Percentiles rank a stretch among this genome's conserved stretches.
Evolutionary conservation across 2,888 invertebrate species (phyloP).

Genomic region (Erebia palarica): DNA sequence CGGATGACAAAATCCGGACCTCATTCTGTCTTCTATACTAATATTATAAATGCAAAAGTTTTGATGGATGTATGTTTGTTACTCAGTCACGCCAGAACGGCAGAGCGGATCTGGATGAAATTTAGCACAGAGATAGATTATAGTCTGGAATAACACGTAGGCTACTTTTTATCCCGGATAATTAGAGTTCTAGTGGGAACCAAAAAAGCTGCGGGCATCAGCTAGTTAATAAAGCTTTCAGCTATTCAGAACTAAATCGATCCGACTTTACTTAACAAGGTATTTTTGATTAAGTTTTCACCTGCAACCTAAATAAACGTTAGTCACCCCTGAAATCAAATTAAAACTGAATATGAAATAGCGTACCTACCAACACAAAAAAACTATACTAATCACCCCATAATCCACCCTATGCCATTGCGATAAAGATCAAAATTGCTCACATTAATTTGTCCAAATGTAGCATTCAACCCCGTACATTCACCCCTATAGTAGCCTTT

Average conservation of each 20-base stretch:
- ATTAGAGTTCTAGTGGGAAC: too few species aligned
- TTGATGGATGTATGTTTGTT: too few species aligned
- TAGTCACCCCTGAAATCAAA: slow-evolving; percentile 25
- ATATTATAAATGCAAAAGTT: too few species aligned
- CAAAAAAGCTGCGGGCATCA: too few species aligned
- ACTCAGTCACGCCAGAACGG: too few species aligned
- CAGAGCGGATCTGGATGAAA: too few species aligned
- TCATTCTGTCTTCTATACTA: too few species aligned
- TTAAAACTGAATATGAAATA: slow-evolving; percentile 30
- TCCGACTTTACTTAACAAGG: neutral
- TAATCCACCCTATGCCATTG: slow-evolving; percentile 18
- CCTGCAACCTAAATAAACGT: slow-evolving; percentile 15
- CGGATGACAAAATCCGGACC: too few species aligned
- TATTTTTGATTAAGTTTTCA: slow-evolving; percentile 3
- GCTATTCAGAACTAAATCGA: neutral
- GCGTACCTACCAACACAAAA: slow-evolving; percentile 13
- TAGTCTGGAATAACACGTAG: too few species aligned
- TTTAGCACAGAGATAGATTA: too few species aligned
- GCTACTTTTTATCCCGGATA: too few species aligned
- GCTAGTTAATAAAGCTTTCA: too few species aligned
- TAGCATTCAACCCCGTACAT: slow-evolving; percentile 35
- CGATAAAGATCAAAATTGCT: slow-evolving; percentile 31
- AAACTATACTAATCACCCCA: slow-evolving; percentile 15
- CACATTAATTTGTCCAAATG: slow-evolving; percentile 31
- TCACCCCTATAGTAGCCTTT: slow-evolving; percentile 36